These are phyloP conservation scores for Diuraphis noxia DNA, from an alignment of 1,140 invertebrate genomes.

Conservation along the genomic window DNA sequence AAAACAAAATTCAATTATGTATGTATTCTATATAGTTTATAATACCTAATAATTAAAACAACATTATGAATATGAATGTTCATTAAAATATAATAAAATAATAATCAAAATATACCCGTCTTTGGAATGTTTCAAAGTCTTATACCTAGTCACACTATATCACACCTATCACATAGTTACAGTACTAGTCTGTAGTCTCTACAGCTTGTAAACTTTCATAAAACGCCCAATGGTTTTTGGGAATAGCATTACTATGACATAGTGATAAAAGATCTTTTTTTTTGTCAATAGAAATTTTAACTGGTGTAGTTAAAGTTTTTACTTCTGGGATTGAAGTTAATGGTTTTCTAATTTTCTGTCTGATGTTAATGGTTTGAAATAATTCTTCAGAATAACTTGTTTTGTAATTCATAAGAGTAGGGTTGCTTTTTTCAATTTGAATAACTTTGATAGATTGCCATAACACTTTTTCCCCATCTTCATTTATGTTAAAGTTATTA, in stretches of 20 bases:
- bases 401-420: conserved; percentile 1
- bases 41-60: not conserved
- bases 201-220: not conserved
- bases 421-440: conserved; percentile 20
- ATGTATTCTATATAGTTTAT: not conserved
- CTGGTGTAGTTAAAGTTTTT: not conserved
- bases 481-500: conserved; percentile 23
- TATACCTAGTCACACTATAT: not conserved
- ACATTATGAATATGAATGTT: not conserved
- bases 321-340: not conserved
- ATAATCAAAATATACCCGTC: not conserved
- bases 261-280: conserved; percentile 21
- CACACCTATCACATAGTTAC: conserved; percentile 16
- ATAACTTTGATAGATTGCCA: conserved; percentile 25
- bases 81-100: conserved; percentile 9
- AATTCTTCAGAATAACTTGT: conserved; percentile 23
- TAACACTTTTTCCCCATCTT: not conserved
- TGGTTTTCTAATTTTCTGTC: conserved; percentile 5
- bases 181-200: conserved; percentile 1
- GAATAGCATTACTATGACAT: not conserved
- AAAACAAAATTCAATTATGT: not conserved
- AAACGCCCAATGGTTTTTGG: conserved; percentile 26
- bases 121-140: conserved; percentile 24
- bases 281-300: conserved; percentile 19
- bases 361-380: conserved; percentile 15